Evolutionary conservation across 2,888 invertebrate species (phyloP).

Genomic region (Hypomecis atomaria): DNA sequence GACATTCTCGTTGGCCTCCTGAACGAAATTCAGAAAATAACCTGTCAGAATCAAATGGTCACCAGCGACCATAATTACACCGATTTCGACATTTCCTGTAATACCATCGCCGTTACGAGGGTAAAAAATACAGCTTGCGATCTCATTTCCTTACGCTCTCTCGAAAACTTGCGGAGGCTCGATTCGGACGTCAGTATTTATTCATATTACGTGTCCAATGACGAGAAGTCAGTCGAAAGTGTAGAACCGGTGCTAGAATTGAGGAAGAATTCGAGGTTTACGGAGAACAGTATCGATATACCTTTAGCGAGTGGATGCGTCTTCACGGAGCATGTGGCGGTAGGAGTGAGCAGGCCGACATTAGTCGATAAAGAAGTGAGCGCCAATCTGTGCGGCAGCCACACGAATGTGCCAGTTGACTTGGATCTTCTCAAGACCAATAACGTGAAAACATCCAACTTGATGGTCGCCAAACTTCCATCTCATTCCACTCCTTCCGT

Average conservation of each 20-base stretch:
- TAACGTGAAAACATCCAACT: conserved; percentile 53
- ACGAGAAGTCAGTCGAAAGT: conserved; percentile 21
- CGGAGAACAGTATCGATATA: conserved; percentile 8
- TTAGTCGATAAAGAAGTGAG: conserved; percentile 65
- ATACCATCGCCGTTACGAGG: conserved; percentile 45
- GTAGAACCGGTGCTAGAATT: conserved; percentile 8
- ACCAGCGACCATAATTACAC: conserved; percentile 42
- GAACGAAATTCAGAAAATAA: conserved; percentile 76
- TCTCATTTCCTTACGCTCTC: conserved; percentile 56
- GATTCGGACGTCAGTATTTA: conserved; percentile 58
- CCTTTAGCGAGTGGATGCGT: conserved; percentile 9
- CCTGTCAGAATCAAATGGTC: conserved; percentile 54
- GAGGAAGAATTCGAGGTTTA: background rate
- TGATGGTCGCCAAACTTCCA: conserved; percentile 55
- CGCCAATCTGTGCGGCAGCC: conserved; percentile 49
- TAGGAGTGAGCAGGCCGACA: conserved; percentile 32
- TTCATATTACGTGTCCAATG: conserved; percentile 56
- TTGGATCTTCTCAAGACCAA: conserved; percentile 46
- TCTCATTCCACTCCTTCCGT: conserved; percentile 54
- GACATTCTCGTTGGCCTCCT: conserved; percentile 72
- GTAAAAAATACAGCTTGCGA: conserved; percentile 44
- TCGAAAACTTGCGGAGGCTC: conserved; percentile 57
- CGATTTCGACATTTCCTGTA: conserved; percentile 55
- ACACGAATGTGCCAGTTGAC: conserved; percentile 57
- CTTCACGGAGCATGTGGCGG: conserved; percentile 14